Percentiles rank a stretch among this genome's conserved stretches.
Evolutionary conservation across 2,113 vertebrate genomes (phyloP).

Genomic region (Lepidothrix coronata): DNA sequence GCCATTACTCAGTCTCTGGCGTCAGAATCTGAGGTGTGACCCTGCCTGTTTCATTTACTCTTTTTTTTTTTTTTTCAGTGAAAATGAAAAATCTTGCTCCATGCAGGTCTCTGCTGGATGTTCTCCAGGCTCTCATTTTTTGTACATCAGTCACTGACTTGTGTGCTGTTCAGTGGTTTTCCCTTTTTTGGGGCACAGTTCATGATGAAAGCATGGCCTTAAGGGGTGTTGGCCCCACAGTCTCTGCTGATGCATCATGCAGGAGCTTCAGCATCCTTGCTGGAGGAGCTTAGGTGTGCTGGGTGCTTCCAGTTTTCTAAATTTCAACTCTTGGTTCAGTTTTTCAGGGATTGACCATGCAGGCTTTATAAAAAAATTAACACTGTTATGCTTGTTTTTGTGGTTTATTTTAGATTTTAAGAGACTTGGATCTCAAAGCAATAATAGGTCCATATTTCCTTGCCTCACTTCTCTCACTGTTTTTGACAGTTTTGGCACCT

Average conservation of each 20-base stretch:
- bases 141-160: not conserved
- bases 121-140: not conserved
- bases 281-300: not conserved
- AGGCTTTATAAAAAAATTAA: not conserved
- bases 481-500: not conserved
- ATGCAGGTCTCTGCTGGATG: not conserved
- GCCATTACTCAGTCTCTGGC: constrained; percentile 20
- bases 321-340: not conserved
- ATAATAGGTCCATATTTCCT: not conserved
- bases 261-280: not conserved
- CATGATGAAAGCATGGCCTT: not conserved
- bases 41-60: not conserved
- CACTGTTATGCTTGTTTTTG: not conserved
- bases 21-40: constrained; percentile 34
- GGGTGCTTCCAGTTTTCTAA: not conserved
- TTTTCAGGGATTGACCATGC: not conserved
- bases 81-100: not conserved
- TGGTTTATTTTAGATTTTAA: not conserved
- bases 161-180: not conserved
- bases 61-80: not conserved
- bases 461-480: not conserved
- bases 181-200: not conserved
- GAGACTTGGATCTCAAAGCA: not conserved
- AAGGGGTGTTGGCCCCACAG: not conserved
- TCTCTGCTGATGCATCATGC: not conserved